A percentile compares a stretch with the other conserved stretches of the same genome.
These are phyloP conservation scores for Mus minutoides DNA, from an alignment of 2,797 vertebrate genomes.

Conservation along the genomic window DNA sequence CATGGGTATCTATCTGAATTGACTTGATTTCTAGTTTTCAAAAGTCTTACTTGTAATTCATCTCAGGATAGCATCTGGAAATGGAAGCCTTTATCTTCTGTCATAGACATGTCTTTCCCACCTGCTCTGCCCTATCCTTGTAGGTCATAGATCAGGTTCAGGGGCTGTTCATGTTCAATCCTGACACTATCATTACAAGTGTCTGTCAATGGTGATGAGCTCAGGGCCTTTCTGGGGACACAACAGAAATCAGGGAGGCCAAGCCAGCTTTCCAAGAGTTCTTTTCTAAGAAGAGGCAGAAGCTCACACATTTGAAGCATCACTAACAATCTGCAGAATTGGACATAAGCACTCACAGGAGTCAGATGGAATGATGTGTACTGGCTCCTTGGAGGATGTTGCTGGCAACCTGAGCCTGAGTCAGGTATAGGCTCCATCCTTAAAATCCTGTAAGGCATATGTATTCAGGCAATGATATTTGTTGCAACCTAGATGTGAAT, in stretches of 20 bases:
- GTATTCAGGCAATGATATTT: not conserved
- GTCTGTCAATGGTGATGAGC: fast-evolving
- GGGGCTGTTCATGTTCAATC: not conserved
- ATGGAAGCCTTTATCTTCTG: fast-evolving
- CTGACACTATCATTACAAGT: not conserved
- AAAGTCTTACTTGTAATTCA: not conserved
- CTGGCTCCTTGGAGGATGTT: not conserved
- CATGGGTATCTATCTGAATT: not conserved
- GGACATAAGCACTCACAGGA: too few species aligned
- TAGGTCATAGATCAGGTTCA: not conserved
- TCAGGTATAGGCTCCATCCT: too few species aligned
- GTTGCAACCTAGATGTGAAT: not conserved
- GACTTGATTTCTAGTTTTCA: not conserved
- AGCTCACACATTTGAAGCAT: fast-evolving
- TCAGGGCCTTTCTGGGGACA: fast-evolving
- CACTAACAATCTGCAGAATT: not conserved
- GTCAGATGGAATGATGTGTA: too few species aligned
- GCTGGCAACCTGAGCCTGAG: not conserved
- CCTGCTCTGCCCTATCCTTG: not conserved
- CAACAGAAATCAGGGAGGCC: not conserved
- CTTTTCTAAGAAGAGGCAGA: not conserved
- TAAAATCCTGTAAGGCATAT: not conserved
- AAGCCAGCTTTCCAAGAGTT: fast-evolving
- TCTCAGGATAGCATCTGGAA: not conserved
- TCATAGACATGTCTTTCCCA: not conserved